Conservation (phyloP, 2,113 vertebrate genomes). For the Parus major region DNA sequence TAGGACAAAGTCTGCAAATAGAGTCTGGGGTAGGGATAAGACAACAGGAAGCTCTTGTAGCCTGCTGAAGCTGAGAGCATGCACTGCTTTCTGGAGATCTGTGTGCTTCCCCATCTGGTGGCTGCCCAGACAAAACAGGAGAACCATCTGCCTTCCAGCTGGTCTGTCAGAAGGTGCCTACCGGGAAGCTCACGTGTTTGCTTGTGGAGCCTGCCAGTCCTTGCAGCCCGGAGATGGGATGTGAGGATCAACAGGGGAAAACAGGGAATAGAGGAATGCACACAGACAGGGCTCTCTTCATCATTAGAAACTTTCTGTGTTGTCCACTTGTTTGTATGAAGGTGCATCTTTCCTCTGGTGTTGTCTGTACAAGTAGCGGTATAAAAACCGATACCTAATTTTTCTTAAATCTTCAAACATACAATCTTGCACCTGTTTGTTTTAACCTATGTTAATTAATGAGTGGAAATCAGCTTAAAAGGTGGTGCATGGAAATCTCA, state of each 20-base stretch:
- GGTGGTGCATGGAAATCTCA: neutral
- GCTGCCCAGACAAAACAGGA: constrained; percentile 43
- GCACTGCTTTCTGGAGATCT: neutral
- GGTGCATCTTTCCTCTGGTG: neutral
- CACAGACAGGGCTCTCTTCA: neutral
- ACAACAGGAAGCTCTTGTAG: neutral
- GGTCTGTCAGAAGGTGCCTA: constrained; percentile 8
- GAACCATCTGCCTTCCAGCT: constrained; percentile 61
- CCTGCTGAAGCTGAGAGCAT: neutral
- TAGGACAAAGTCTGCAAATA: neutral
- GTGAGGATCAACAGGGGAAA: neutral
- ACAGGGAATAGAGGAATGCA: neutral
- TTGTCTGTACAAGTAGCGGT: neutral
- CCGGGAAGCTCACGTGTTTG: neutral
- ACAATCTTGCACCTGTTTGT: neutral
- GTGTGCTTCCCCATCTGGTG: constrained; percentile 45
- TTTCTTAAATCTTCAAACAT: neutral
- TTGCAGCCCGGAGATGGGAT: neutral
- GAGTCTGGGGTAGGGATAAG: neutral
- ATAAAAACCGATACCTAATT: neutral
- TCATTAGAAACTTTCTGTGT: neutral
- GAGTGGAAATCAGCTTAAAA: neutral
- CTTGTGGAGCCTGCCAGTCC: neutral
- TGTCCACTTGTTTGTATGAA: neutral
- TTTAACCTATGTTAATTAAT: neutral